Percentiles rank a stretch among this genome's conserved stretches.
Conservation (phyloP, 2,888 invertebrate genomes). For the Galerucella calmariensis region DNA sequence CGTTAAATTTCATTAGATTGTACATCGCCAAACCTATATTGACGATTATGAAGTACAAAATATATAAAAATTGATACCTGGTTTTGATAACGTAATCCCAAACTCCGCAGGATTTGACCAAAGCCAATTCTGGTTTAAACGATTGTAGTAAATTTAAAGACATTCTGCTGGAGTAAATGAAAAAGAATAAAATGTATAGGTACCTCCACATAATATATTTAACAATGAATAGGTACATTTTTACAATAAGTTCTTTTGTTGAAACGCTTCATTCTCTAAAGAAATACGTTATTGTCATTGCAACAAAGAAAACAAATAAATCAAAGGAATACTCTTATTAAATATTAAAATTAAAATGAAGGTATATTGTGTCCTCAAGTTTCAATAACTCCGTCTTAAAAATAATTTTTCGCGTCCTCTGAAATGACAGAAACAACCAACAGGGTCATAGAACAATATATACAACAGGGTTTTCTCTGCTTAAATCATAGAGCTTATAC, state of each 20-base stretch:
- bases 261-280: not conserved
- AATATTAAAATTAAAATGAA: not conserved
- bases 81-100: slow-evolving; percentile 11
- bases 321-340: not conserved
- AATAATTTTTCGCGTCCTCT: too few species aligned
- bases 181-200: not conserved
- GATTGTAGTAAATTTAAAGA: not conserved
- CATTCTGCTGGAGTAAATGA: not conserved
- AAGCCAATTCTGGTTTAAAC: not conserved
- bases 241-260: not conserved
- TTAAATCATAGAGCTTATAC: too few species aligned
- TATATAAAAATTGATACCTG: slow-evolving; percentile 2
- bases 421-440: too few species aligned
- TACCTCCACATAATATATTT: not conserved
- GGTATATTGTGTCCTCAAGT: too few species aligned
- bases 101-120: slow-evolving; percentile 9
- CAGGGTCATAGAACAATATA: too few species aligned
- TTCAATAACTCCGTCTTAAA: too few species aligned
- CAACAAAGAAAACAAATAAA: not conserved
- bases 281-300: not conserved
- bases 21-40: slow-evolving; percentile 17
- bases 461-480: too few species aligned
- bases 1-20: slow-evolving; percentile 30
- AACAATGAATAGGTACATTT: not conserved
- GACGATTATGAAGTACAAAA: slow-evolving; percentile 16